Base-by-base conservation (phyloP, 2,797 vertebrate genomes). In the Sebastes cheni region DNA sequence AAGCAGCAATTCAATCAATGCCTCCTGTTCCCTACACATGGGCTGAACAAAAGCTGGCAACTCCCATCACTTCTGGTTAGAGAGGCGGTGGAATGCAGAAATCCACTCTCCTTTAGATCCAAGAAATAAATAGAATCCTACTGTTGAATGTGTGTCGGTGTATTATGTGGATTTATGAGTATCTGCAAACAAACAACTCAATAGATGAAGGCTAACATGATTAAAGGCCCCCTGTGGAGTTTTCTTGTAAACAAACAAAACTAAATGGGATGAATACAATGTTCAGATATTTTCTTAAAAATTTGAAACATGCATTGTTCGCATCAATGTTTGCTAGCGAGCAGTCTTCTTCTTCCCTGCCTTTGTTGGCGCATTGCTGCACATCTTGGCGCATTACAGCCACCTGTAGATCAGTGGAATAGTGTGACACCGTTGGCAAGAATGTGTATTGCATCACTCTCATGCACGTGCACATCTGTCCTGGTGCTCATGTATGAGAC, bases 1-100 rank as follows among this genome's bases (percentile, higher is more conserved):
- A 91, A 95, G 93, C 93, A 94, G 90, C 88, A 89, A 89, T 94
- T 93, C 87, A 92, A 95, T 95, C 95, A 95, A 95, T 95, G 90
- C 77, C 77, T 93, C 58, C 88, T 88, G 88, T 91, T 91, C 88
- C 76, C 76, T 74, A 77, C 86, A 91, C 86, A 91, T 88, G 83
- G 89, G 83, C 77, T 72, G 86, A 84, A 91, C 89, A 88, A 92
- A 91, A 83, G 86, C 88, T 83, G 86, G 87, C 85, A 90, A 85
- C 89, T 91, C 82, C 77, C 91, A 92, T 94, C 89, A 89, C 84
- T 89, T 92, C 86, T 86, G 84, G 65, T 91, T 86, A 92, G 86
- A 86, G 85, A 86, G 58, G 79, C 68, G 80, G 83, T 82, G 77
- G 67, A 87, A 79, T 72, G 86, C 79, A 80, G 59, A 78, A 84